These are phyloP conservation scores for Drosophila gunungcola DNA, from an alignment of 1,140 invertebrate species.

Conservation along the genomic window DNA sequence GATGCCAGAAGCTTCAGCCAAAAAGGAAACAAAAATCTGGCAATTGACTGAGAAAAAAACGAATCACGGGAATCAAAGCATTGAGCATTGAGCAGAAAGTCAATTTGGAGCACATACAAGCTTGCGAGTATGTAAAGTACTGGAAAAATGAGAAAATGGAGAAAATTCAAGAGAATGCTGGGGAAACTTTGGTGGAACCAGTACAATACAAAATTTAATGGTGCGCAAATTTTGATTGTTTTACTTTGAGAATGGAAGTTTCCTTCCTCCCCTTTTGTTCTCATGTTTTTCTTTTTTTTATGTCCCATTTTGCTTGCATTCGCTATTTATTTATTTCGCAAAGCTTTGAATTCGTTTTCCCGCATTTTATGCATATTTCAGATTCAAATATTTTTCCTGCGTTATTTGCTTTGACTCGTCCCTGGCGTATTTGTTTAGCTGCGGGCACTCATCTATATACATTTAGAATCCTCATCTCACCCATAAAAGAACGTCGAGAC, in stretches of 20 bases:
- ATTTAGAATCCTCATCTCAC: not conserved
- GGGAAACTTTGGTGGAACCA: slow-evolving; percentile 39
- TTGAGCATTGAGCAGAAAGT: slow-evolving; percentile 27
- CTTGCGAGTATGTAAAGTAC: not conserved
- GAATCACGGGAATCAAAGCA: slow-evolving; percentile 16
- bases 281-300: slow-evolving; percentile 3
- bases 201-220: slow-evolving; percentile 74
- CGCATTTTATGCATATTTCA: slow-evolving; percentile 74
- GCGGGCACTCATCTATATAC: slow-evolving; percentile 21
- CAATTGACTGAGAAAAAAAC: slow-evolving; percentile 15
- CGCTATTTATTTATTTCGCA: slow-evolving; percentile 61
- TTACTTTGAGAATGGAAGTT: slow-evolving; percentile 59
- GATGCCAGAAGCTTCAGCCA: slow-evolving; percentile 1
- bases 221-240: slow-evolving; percentile 79
- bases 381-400: slow-evolving; percentile 54
- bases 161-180: not conserved
- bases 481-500: not conserved
- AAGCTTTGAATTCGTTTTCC: slow-evolving; percentile 58
- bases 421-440: slow-evolving; percentile 44
- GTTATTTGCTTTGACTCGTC: slow-evolving; percentile 53
- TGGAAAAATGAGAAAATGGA: slow-evolving; percentile 24
- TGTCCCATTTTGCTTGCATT: slow-evolving; percentile 53
- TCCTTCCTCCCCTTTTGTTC: slow-evolving; percentile 23
- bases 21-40: slow-evolving; percentile 1
- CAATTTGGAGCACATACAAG: slow-evolving; percentile 34